A percentile compares a stretch with the other conserved stretches of the same genome.
phyloP scores from a whole-genome alignment of 2,888 invertebrate genomes.

The Gibbula magus region DNA sequence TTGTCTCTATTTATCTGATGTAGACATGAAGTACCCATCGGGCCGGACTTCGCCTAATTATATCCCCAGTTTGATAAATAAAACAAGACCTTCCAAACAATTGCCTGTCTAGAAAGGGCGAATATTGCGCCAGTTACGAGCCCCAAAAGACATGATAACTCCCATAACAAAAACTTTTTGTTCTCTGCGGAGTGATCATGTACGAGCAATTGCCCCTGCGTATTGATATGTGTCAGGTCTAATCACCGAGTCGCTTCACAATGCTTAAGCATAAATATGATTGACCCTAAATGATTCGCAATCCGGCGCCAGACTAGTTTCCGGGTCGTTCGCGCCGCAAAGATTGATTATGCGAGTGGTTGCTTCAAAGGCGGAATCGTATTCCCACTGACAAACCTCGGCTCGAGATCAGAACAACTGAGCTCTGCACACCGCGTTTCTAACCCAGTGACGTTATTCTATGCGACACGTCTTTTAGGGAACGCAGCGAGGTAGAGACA shows the following conservation, averaged over 20 bases:
- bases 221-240: slow-evolving; percentile 13
- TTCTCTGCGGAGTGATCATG: slow-evolving; percentile 7
- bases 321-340: not conserved
- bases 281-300: slow-evolving; percentile 16
- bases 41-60: not conserved
- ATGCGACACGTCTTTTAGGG: slow-evolving; percentile 14
- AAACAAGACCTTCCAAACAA: slow-evolving; percentile 11
- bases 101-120: not conserved
- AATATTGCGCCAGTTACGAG: not conserved
- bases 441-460: not conserved
- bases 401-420: not conserved
- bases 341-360: slow-evolving; percentile 1
- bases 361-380: not conserved
- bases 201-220: slow-evolving; percentile 14
- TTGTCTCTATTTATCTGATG: not conserved
- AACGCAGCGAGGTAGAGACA: slow-evolving; percentile 8
- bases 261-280: slow-evolving; percentile 15
- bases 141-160: not conserved
- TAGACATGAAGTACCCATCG: not conserved
- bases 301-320: not conserved
- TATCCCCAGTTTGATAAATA: not conserved
- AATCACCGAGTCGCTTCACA: not conserved
- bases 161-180: slow-evolving; percentile 2
- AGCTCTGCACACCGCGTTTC: too few species aligned
- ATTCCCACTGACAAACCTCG: slow-evolving; percentile 6